phyloP scores from a whole-genome alignment of 1,140 invertebrate genomes.

The Drosophila insularis region DNA sequence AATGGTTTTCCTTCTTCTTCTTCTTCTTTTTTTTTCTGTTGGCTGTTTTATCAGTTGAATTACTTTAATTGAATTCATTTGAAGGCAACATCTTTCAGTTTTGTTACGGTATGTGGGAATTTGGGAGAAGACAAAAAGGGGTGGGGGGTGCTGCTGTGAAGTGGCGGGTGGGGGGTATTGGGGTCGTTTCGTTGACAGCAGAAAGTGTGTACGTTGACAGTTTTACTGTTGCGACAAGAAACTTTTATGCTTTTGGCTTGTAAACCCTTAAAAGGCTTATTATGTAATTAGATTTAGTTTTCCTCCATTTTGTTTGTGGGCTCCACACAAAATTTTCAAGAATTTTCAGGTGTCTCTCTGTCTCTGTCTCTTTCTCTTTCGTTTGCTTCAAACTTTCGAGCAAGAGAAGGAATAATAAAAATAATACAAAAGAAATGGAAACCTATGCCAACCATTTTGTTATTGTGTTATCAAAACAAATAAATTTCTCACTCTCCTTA shows the following conservation, averaged over 20 bases:
- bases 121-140: background rate
- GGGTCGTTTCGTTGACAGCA: background rate
- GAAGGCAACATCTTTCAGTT: constrained; percentile 6
- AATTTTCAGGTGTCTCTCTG: background rate
- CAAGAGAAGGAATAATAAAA: background rate
- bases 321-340: background rate
- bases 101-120: background rate
- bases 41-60: constrained; percentile 40
- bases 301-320: background rate
- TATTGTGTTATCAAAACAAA: constrained; percentile 60
- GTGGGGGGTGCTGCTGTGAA: background rate
- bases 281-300: constrained; percentile 36
- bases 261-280: constrained; percentile 34
- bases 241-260: constrained; percentile 25
- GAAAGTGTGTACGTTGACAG: constrained; percentile 20
- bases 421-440: background rate
- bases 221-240: constrained; percentile 24
- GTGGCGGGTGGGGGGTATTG: background rate
- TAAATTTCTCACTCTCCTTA: constrained; percentile 60
- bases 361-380: too few species aligned
- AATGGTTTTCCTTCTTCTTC: background rate
- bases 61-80: constrained; percentile 56
- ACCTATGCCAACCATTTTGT: constrained; percentile 3
- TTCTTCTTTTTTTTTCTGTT: constrained; percentile 10
- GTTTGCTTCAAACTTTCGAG: background rate